Base-by-base conservation (phyloP, 1,140 invertebrate species). In the Mactra quadrangularis region DNA sequence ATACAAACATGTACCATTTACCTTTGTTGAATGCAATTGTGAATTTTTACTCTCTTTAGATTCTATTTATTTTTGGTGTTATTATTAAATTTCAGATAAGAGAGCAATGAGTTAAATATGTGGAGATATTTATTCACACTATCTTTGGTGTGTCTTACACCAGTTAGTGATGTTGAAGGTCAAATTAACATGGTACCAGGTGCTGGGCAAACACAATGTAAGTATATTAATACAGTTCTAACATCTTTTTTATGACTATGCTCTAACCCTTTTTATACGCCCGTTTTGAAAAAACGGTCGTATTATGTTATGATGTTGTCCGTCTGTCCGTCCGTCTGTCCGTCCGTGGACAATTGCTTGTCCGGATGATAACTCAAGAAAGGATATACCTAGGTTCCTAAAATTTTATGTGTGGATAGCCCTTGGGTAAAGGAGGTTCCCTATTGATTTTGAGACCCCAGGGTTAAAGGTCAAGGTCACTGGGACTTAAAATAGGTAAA, bases 131-230 rank as follows among this genome's bases (percentile, higher is more conserved):
- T 22, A 38, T 13, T 33, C n/a, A 13, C 45, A 50, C 35, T 68
- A 11, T n/a, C 47, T 19, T 55, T 55, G 1, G 64, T 29, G 35
- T 50, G 13, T 17, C 38, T 50, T 0, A 15, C 22, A 15, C 31
- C 3, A 27, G 27, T 4, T 3, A 50, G 17, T 50, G 41, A 47
- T 1, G 64, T 68, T n/a, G 27, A 68, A 6, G 13, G 64, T 22
- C 64, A 68, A 27, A 68, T 68, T 17, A 68, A 68, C 35, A 68
- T 27, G 27, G 25, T 68, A 15, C 64, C 64, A 7, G 25, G 45
- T 31, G n/a, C 41, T 29, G 27, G 64, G 1, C 11, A 68, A 27
- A 68, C 45, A 22, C 11, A 27, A 2, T 68, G 64, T 68, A 68
- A 52, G 64, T 45, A 66, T 45, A 25, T 3, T 41, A 7, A 41